phyloP scores from a whole-genome alignment of 37 sponge, comb jelly and placozoan species.

The Lycopodina hypogea region DNA sequence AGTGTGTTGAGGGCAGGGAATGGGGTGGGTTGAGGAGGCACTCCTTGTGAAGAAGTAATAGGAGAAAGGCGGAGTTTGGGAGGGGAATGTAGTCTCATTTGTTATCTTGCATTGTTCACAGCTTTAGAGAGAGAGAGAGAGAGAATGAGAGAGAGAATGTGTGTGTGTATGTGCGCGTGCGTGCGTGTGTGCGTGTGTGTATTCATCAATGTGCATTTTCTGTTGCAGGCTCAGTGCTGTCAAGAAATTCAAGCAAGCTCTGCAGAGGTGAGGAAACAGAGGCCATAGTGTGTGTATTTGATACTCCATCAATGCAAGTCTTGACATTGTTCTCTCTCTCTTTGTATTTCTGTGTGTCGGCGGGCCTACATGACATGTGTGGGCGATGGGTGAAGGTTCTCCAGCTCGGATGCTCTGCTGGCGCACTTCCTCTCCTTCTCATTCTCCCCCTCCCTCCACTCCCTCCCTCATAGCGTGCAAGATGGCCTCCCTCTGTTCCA shows the following conservation, averaged over 20 bases:
- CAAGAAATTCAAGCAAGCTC: conserved; percentile 58
- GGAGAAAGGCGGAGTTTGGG: neutral
- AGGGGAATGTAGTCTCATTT: neutral
- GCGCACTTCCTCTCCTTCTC: conserved; percentile 70
- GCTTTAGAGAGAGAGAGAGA: too few species aligned
- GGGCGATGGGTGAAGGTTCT: conserved; percentile 8
- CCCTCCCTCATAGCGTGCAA: conserved; percentile 47
- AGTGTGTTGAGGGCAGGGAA: too few species aligned
- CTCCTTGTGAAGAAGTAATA: too few species aligned
- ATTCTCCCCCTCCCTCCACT: conserved; percentile 34
- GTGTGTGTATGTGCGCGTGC: neutral
- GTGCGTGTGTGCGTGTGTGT: neutral
- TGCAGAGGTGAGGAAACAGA: conserved; percentile 41
- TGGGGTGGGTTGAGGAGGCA: too few species aligned
- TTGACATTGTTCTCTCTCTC: too few species aligned
- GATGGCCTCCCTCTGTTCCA: conserved; percentile 80
- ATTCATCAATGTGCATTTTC: neutral
- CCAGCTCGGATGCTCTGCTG: conserved; percentile 57
- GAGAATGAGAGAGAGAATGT: too few species aligned
- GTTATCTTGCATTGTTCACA: too few species aligned
- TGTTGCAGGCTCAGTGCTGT: conserved; percentile 40
- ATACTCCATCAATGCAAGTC: neutral
- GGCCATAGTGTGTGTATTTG: neutral
- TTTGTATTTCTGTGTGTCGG: neutral
- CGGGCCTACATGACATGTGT: neutral